Evolutionary conservation across 2,797 vertebrate species (phyloP).

Genomic region (Buphagus erythrorhynchus): DNA sequence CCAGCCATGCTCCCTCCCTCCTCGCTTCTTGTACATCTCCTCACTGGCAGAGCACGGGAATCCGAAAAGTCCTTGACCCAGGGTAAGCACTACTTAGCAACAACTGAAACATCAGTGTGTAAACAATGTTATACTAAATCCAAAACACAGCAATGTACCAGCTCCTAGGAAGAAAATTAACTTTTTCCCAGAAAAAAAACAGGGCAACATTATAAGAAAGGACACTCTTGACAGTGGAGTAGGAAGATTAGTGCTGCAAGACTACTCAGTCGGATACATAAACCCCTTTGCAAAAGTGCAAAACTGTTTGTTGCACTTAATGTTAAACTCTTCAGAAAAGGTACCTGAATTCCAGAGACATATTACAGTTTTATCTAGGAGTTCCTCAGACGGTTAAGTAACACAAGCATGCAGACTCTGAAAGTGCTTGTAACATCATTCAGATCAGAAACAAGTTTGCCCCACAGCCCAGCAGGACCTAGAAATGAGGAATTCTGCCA

Average conservation of each 20-base stretch:
- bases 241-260: not conserved
- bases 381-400: not conserved
- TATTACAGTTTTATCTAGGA: not conserved
- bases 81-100: not conserved
- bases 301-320: not conserved
- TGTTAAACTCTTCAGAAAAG: not conserved
- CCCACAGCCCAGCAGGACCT: not conserved
- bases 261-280: not conserved
- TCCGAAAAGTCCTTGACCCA: not conserved
- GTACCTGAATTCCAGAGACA: not conserved
- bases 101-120: not conserved
- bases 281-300: not conserved
- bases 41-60: not conserved
- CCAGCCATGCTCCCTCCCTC: not conserved
- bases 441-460: not conserved
- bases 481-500: not conserved
- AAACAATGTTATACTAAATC: not conserved
- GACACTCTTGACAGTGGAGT: not conserved
- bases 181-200: not conserved
- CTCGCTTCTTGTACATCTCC: not conserved
- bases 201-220: not conserved
- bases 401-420: not conserved
- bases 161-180: not conserved
- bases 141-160: not conserved
- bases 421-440: not conserved